Evolutionary conservation across 2,113 vertebrate species (phyloP), one percentile per base, ranked within the genome.

Genomic region (Electrona antarctica): DNA sequence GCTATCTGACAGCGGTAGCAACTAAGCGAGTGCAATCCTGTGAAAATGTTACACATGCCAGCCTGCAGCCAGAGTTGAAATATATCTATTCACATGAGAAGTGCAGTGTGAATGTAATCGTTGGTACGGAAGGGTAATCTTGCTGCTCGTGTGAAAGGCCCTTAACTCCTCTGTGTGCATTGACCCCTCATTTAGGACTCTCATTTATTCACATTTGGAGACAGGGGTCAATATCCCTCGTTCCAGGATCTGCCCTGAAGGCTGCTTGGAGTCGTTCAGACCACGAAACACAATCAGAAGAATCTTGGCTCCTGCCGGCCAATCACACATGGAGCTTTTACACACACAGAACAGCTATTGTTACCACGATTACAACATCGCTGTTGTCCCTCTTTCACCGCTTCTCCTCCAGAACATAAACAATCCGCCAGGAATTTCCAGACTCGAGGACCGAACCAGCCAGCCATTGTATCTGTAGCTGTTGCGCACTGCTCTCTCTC

Each of bases 391-490:
- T 69, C 56, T 64, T 83, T 77, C 60, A n/a, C 70, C 11, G 60
- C 62, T 67, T 49, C 76, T 72, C 64, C 56, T 73, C 67, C 56
- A 73, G 71, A 80, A 79, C 66, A 83, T 74, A 87, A 89, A 92
- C 81, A 91, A 84, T 77, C 67, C 65, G 33, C 60, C 75, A 76
- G 83, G 85, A 90, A 86, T 89, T 89, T 87, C 73, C 82, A 83
- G 71, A 81, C 67, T 29, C 33, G 7, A 51, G 33, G 48, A 45
- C 51, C 81, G 64, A 28, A 28, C 68, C 67, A 79, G 63, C 69
- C 74, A 77, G 76, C 64, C 70, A 61, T 59, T 12, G 45, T 66
- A 52, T 71, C 15, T 33, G 67, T 87, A 2, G 33, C 33, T 41
- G 33, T 41, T 41, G 33, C 33, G 33, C 50, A 67, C 11, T 54